Percentiles rank a stretch among this genome's conserved stretches.
These are phyloP conservation scores for Chaetorhynchus papuensis DNA, from an alignment of 2,113 vertebrate genomes.

Conservation along the genomic window DNA sequence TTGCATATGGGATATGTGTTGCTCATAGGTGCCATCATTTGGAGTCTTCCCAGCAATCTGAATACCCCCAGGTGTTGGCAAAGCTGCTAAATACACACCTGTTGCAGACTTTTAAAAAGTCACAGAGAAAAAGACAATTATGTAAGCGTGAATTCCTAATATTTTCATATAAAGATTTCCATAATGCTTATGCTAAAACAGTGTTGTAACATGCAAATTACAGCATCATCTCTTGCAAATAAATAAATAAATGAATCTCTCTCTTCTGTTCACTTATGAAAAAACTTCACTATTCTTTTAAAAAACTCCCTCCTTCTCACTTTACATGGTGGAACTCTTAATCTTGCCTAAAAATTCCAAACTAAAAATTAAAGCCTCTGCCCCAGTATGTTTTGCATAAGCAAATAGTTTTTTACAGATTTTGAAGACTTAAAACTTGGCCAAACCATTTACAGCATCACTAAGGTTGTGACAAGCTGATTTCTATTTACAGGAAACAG, in stretches of 20 bases:
- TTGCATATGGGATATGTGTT: conserved; percentile 91
- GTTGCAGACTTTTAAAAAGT: conserved; percentile 86
- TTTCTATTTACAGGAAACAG: background rate
- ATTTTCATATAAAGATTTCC: background rate
- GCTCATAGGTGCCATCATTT: conserved; percentile 88
- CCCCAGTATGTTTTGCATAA: background rate
- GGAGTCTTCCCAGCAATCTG: conserved; percentile 95
- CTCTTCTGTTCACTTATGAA: background rate
- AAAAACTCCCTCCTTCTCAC: background rate
- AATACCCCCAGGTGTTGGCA: conserved; percentile 92
- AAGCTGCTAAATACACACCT: conserved; percentile 90
- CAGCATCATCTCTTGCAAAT: background rate
- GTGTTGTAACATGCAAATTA: background rate
- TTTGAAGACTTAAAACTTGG: background rate
- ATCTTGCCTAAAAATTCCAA: background rate
- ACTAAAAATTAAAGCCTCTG: background rate
- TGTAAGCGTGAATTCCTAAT: background rate
- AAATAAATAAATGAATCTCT: background rate
- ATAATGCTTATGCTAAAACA: background rate
- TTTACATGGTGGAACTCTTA: background rate
- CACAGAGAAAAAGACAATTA: background rate
- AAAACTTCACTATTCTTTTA: background rate
- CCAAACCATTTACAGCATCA: background rate
- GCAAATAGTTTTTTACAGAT: background rate
- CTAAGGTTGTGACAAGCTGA: background rate